A percentile compares a stretch with the other conserved stretches of the same genome.
Conservation (phyloP, 1,140 invertebrate genomes). For the Microplitis mediator region DNA sequence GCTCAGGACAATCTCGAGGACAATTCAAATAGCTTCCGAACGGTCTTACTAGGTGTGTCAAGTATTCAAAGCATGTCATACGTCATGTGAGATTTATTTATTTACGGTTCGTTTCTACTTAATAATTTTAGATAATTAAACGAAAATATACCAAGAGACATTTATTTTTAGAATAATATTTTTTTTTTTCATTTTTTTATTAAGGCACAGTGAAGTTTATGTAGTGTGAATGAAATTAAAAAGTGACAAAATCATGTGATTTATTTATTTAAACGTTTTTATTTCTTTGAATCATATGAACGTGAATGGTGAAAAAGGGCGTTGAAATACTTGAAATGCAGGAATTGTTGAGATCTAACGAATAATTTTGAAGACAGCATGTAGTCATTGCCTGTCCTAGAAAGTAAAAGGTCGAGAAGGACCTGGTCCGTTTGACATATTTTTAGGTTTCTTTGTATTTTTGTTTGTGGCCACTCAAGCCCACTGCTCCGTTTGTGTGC, state of each 20-base stretch:
- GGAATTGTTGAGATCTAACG: neutral
- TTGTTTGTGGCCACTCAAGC: conserved; percentile 55
- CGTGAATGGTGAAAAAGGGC: neutral
- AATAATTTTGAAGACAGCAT: conserved; percentile 25
- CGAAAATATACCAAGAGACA: too few relatives aligned
- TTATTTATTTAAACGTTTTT: too few relatives aligned
- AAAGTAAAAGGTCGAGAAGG: conserved; percentile 24
- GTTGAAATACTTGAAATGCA: neutral
- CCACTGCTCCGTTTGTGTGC: conserved; percentile 36
- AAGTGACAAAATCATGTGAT: too few relatives aligned
- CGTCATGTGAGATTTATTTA: too few relatives aligned
- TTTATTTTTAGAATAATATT: too few relatives aligned
- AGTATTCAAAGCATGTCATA: neutral
- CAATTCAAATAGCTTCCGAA: conserved; percentile 20
- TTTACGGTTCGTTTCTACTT: too few relatives aligned
- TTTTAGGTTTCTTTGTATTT: conserved; percentile 52
- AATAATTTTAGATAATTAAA: too few relatives aligned
- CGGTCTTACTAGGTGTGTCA: neutral
- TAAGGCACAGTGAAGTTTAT: too few relatives aligned
- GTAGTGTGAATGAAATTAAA: too few relatives aligned
- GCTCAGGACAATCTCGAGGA: conserved; percentile 1
- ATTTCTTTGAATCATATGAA: neutral
- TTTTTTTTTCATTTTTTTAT: too few relatives aligned
- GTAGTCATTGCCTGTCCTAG: conserved; percentile 19
- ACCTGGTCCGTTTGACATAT: conserved; percentile 49